Evolutionary conservation across 1,140 invertebrate species (phyloP).

Genomic region (Rhopalosiphum maidis): DNA sequence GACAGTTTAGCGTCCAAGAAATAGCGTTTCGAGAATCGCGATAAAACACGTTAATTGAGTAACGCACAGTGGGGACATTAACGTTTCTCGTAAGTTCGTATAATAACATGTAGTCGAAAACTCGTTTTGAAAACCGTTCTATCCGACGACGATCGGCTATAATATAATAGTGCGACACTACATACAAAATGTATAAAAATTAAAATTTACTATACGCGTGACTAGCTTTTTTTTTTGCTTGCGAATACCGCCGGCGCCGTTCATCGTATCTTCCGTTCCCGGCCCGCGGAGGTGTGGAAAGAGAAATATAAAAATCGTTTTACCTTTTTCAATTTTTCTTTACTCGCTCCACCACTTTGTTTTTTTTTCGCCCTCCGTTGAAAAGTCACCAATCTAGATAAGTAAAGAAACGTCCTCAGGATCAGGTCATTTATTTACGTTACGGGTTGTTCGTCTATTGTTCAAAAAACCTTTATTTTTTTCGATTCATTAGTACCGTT

Average conservation of each 20-base stretch:
- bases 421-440: conserved; percentile 39
- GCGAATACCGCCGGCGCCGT: neutral
- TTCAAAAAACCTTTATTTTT: conserved; percentile 28
- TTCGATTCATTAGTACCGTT: conserved; percentile 42
- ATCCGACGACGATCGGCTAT: neutral
- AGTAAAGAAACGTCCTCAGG: neutral
- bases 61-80: neutral
- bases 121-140: neutral
- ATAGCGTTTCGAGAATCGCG: neutral
- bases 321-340: conserved; percentile 35
- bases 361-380: neutral
- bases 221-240: neutral
- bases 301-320: conserved; percentile 24
- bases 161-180: neutral
- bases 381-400: conserved; percentile 48
- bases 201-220: neutral
- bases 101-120: neutral
- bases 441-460: conserved; percentile 18
- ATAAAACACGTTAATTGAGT: neutral
- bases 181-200: neutral
- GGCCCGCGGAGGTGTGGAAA: too few species aligned
- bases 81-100: neutral
- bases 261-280: neutral
- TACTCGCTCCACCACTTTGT: neutral
- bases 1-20: neutral